These are phyloP conservation scores for Lagocephalus sceleratus DNA, from an alignment of 2,797 vertebrate genomes.

Conservation along the genomic window DNA sequence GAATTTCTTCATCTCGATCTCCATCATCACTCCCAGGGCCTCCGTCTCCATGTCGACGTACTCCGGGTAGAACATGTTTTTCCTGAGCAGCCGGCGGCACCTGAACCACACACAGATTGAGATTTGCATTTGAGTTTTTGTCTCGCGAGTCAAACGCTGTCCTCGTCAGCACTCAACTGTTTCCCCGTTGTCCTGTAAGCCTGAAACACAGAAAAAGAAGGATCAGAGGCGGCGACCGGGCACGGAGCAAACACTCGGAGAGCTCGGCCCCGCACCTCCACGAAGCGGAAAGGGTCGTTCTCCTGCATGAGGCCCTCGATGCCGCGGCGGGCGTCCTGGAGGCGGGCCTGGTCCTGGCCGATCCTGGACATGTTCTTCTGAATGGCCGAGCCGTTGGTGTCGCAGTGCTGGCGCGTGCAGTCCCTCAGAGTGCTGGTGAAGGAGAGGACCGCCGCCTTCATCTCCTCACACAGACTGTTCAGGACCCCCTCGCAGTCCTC, in stretches of 20 bases:
- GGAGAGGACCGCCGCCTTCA: constrained; percentile 51
- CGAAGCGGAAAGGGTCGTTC: constrained; percentile 71
- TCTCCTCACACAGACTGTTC: constrained; percentile 41
- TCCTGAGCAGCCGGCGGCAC: constrained; percentile 60
- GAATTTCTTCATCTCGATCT: constrained; percentile 67
- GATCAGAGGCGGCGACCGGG: not conserved
- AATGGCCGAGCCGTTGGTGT: constrained; percentile 43
- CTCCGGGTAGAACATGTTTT: constrained; percentile 68
- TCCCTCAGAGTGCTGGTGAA: constrained; percentile 54
- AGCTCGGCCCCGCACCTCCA: constrained; percentile 58
- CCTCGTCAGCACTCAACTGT: constrained; percentile 61
- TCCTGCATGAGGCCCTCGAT: constrained; percentile 66
- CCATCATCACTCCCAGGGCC: constrained; percentile 56
- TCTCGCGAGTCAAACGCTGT: not conserved
- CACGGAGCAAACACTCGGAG: not conserved
- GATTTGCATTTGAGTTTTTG: not conserved
- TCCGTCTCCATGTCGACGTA: constrained; percentile 62
- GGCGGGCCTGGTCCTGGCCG: constrained; percentile 63
- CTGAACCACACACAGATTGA: constrained; percentile 35
- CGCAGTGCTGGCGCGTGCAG: constrained; percentile 36
- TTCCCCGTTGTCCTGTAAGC: constrained; percentile 66
- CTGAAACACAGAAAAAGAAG: constrained; percentile 42
- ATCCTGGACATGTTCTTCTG: constrained; percentile 68
- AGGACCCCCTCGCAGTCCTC: constrained; percentile 62
- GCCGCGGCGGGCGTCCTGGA: constrained; percentile 63